Conservation (phyloP, 2,113 vertebrate genomes). For the Chamaea fasciata region DNA sequence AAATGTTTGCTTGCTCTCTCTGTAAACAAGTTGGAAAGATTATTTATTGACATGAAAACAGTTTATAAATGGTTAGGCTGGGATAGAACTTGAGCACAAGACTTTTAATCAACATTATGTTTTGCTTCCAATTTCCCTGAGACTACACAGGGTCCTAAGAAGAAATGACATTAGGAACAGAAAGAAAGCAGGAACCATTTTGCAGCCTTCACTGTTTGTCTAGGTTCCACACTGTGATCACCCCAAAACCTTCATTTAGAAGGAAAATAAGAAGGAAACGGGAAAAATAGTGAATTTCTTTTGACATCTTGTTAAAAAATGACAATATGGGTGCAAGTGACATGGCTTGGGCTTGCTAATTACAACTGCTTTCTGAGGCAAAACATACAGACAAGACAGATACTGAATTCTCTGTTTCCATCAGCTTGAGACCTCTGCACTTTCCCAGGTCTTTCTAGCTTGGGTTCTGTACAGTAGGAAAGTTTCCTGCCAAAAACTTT, state of each 20-base stretch:
- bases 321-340: not conserved
- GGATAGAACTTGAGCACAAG: not conserved
- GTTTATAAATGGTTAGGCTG: not conserved
- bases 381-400: not conserved
- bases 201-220: not conserved
- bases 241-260: not conserved
- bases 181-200: not conserved
- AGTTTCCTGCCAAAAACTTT: not conserved
- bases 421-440: not conserved
- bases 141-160: not conserved
- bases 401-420: not conserved
- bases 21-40: not conserved
- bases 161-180: not conserved
- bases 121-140: not conserved
- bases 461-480: not conserved
- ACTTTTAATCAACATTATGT: not conserved
- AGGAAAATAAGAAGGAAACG: not conserved
- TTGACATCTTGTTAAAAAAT: not conserved
- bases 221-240: not conserved
- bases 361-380: not conserved
- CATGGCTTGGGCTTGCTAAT: not conserved
- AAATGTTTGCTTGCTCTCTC: not conserved
- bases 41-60: not conserved
- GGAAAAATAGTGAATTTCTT: not conserved
- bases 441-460: not conserved